Percentiles rank a stretch among this genome's conserved stretches.
These are phyloP conservation scores for Paralichthys olivaceus DNA, from an alignment of 2,113 vertebrate species.

Conservation along the genomic window DNA sequence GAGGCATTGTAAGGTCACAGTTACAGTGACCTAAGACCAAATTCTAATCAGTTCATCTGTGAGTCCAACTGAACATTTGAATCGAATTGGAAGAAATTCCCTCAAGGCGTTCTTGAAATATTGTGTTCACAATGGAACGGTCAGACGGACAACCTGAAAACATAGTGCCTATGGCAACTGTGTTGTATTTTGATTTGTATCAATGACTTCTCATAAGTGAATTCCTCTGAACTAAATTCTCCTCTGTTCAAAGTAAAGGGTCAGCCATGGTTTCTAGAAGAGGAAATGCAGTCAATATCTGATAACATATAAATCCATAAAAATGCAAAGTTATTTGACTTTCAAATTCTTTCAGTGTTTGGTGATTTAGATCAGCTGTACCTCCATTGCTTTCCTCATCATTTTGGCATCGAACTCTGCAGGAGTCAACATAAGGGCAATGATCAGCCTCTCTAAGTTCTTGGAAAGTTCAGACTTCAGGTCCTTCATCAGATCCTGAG, in stretches of 20 bases:
- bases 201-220: not conserved
- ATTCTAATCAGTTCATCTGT: not conserved
- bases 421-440: slow-evolving; percentile 93
- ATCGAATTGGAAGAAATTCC: not conserved
- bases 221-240: not conserved
- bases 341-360: slow-evolving; percentile 21
- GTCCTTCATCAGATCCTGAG: slow-evolving; percentile 94
- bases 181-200: not conserved
- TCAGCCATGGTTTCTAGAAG: slow-evolving; percentile 14
- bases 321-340: slow-evolving; percentile 31
- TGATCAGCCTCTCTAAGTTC: slow-evolving; percentile 90
- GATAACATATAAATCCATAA: slow-evolving; percentile 3
- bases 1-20: too few relatives aligned
- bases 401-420: slow-evolving; percentile 96
- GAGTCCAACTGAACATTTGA: not conserved
- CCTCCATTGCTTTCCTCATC: slow-evolving; percentile 96
- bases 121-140: not conserved
- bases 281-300: slow-evolving; percentile 7
- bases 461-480: slow-evolving; percentile 95
- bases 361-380: not conserved
- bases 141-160: not conserved
- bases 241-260: not conserved
- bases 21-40: not conserved
- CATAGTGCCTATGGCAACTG: too few relatives aligned
- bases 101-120: not conserved